A percentile compares a stretch with the other conserved stretches of the same genome.
phyloP scores from a whole-genome alignment of 2,113 vertebrate genomes.

The Mastomys coucha region DNA sequence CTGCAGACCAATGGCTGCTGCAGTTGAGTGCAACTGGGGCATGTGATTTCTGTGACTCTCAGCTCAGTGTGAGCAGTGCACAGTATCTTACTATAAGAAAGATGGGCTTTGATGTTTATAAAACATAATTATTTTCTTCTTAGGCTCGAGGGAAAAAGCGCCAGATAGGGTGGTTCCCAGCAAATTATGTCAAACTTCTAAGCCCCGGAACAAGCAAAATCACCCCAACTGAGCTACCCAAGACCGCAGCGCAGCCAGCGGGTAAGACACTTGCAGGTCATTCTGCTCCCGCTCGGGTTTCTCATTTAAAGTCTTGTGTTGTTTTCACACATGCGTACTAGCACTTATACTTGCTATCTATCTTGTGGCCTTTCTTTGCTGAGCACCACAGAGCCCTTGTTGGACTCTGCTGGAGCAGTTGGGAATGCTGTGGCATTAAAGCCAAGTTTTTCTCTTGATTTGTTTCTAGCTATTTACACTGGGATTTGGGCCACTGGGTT shows the following conservation, averaged over 20 bases:
- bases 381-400: constrained; percentile 57
- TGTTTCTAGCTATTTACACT: constrained; percentile 59
- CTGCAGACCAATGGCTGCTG: rapidly evolving
- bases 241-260: constrained; percentile 89
- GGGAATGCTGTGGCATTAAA: not conserved
- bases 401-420: not conserved
- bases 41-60: not conserved
- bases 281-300: not conserved
- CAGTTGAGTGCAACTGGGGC: rapidly evolving
- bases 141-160: constrained; percentile 98
- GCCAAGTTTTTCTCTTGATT: constrained; percentile 52
- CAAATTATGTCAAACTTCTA: constrained; percentile 98
- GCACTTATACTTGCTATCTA: not conserved
- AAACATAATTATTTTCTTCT: constrained; percentile 63
- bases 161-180: constrained; percentile 99
- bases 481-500: not conserved
- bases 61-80: rapidly evolving
- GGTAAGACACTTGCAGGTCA: constrained; percentile 79
- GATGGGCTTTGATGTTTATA: not conserved
- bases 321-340: not conserved
- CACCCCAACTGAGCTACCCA: constrained; percentile 95
- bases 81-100: not conserved
- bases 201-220: constrained; percentile 98
- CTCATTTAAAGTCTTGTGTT: not conserved
- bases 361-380: not conserved